Base-by-base conservation (phyloP, 2,113 vertebrate genomes). In the Cyanoramphus novaezelandiae region DNA sequence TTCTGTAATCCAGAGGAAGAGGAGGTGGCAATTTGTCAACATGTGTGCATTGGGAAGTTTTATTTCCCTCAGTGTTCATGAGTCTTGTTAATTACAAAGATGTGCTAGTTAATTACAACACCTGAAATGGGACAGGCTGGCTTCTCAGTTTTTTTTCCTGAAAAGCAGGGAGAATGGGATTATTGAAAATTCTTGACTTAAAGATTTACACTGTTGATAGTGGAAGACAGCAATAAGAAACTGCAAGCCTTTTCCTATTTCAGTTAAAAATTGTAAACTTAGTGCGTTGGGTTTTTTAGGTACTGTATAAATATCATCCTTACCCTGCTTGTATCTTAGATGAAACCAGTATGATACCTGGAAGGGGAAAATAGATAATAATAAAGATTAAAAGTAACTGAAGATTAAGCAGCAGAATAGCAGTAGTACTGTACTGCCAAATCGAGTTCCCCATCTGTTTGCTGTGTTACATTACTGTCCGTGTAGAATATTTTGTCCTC, bases 41-140 rank as follows among this genome's bases (percentile, higher is more conserved):
- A 25, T 7, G 0, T 8, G 21, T 57, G 59, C 17, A 0, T 18
- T 41, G 46, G 23, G 68, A 90, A 67, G 21, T 50, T 3, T 0
- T n/a, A 33, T 63, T 86, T 70, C 53, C 47, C 5, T 77, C 27
- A 4, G 52, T 33, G 33, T n/a, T 52, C 10, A 0, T 12, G 11
- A 74, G 50, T 13, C 43, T 43, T 63, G 55, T 78, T 92, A 92
- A 90, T 94, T 92, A 93, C 3, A 5, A 69, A 77, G 87, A 49
- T 28, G 19, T 88, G 35, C 72, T n/a, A 14, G n/a, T 81, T 96
- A 81, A 92, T 92, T 86, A 92, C 1, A 7, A 1, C 60, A 20
- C 28, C 68, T 83, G 72, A 78, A 86, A 17, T 67, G 60, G 47
- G 43, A 47, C 92, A 75, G 28, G 15, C 55, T 71, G 68, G 11